phyloP scores from a whole-genome alignment of 2,797 vertebrate genomes.

The Dallia pectoralis region DNA sequence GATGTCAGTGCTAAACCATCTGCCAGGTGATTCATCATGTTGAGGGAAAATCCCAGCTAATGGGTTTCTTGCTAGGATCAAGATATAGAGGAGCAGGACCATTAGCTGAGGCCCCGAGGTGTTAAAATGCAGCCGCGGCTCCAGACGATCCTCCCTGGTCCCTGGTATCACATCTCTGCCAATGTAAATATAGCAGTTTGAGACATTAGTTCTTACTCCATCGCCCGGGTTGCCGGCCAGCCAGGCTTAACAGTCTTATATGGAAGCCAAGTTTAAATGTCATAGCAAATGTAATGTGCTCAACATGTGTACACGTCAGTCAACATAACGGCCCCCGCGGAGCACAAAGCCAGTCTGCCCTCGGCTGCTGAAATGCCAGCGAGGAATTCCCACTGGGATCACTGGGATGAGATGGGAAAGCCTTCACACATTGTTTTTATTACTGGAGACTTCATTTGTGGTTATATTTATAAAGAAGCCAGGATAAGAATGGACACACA shows the following conservation, averaged over 20 bases:
- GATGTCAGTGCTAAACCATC: constrained; percentile 48
- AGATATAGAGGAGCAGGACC: constrained; percentile 62
- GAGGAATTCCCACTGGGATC: background rate
- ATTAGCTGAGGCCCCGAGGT: constrained; percentile 65
- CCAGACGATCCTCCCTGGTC: constrained; percentile 52
- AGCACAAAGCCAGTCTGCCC: constrained; percentile 49
- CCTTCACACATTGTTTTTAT: constrained; percentile 59
- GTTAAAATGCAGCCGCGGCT: constrained; percentile 58
- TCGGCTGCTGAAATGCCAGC: constrained; percentile 27
- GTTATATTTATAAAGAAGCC: constrained; percentile 68
- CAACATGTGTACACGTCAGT: constrained; percentile 74
- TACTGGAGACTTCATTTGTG: constrained; percentile 53
- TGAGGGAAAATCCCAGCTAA: constrained; percentile 51
- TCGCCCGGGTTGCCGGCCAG: constrained; percentile 53
- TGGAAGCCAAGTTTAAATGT: constrained; percentile 71
- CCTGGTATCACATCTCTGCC: constrained; percentile 63
- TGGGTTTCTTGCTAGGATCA: constrained; percentile 63
- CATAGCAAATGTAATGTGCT: constrained; percentile 69
- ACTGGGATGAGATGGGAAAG: constrained; percentile 52
- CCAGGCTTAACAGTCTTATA: constrained; percentile 53
- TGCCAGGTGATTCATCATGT: constrained; percentile 23
- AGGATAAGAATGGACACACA: constrained; percentile 52
- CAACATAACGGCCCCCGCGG: constrained; percentile 61
- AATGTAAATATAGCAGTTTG: constrained; percentile 71
- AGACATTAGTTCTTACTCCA: constrained; percentile 52